These are phyloP conservation scores for Aporrectodea caliginosa DNA, from an alignment of 1,140 invertebrate genomes.

Conservation along the genomic window DNA sequence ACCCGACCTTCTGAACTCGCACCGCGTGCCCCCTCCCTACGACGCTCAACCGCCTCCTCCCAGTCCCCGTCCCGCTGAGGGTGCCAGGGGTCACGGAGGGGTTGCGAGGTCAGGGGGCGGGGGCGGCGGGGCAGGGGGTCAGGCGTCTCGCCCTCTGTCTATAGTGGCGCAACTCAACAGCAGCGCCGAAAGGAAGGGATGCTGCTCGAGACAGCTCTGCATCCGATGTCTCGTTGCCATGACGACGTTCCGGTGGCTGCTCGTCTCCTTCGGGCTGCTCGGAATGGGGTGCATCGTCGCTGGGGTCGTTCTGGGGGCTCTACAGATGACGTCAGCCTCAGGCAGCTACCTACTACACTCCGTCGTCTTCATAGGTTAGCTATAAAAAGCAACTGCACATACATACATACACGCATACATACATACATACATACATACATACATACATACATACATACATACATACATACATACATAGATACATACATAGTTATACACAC, in stretches of 20 bases:
- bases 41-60: neutral
- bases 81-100: neutral
- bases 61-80: neutral
- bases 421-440: too few relatives aligned
- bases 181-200: neutral
- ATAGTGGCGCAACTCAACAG: neutral
- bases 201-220: neutral
- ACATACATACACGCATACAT: too few relatives aligned
- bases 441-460: too few relatives aligned
- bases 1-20: neutral
- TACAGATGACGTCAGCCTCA: neutral
- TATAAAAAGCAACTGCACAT: too few relatives aligned
- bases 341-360: neutral
- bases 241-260: neutral
- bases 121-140: too few relatives aligned
- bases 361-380: neutral
- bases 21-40: neutral
- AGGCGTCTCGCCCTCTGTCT: neutral
- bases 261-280: neutral
- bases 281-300: neutral
- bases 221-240: neutral
- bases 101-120: too few relatives aligned
- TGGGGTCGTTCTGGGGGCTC: neutral
- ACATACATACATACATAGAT: too few relatives aligned
- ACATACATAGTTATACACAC: too few relatives aligned